Percentiles rank a stretch among this genome's conserved stretches.
Evolutionary conservation across 2,797 vertebrate genomes (phyloP).

Genomic region (Coregonus sp.): DNA sequence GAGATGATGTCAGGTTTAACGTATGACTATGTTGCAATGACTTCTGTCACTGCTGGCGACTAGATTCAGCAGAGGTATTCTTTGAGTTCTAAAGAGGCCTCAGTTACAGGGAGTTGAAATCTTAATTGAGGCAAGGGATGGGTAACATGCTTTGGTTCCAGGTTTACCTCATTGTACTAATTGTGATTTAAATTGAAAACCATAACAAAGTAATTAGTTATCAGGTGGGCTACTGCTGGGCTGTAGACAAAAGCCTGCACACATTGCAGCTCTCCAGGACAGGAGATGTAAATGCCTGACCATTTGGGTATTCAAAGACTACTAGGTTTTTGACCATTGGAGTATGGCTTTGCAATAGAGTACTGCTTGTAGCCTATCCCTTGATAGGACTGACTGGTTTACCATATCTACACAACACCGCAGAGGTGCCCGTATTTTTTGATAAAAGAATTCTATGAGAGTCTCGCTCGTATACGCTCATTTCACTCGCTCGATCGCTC

Average conservation of each 20-base stretch:
- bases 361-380: background rate
- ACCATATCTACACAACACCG: background rate
- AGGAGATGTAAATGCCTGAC: too few species aligned
- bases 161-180: background rate
- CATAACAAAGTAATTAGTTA: background rate
- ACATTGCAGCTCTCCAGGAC: background rate
- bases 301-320: too few species aligned
- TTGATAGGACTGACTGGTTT: background rate
- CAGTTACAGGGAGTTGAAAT: too few species aligned
- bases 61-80: too few species aligned
- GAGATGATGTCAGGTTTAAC: too few species aligned
- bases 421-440: constrained; percentile 32
- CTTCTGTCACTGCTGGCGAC: too few species aligned
- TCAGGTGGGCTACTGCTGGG: background rate
- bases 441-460: constrained; percentile 68
- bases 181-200: background rate
- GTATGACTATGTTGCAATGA: too few species aligned
- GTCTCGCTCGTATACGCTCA: constrained; percentile 16
- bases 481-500: constrained; percentile 61
- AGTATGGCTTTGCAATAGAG: too few species aligned
- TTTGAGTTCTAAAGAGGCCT: too few species aligned
- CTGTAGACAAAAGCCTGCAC: background rate
- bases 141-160: background rate
- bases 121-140: too few species aligned
- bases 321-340: too few species aligned